phyloP scores from a whole-genome alignment of 2,888 invertebrate species.

The Neoscelio sp. region DNA sequence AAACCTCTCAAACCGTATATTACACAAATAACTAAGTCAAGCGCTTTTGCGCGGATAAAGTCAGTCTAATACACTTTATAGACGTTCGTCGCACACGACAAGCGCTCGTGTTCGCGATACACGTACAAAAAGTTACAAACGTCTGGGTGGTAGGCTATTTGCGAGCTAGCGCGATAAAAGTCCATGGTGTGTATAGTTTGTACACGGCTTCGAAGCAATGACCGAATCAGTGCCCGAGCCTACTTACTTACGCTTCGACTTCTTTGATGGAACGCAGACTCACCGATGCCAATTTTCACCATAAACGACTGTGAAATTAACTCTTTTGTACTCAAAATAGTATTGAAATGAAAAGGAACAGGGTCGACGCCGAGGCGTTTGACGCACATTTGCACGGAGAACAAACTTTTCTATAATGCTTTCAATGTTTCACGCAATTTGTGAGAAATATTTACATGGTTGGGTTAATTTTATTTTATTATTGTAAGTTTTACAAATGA shows the following conservation, averaged over 20 bases:
- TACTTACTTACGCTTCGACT: background rate
- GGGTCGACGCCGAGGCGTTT: constrained; percentile 1
- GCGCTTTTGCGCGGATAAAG: constrained; percentile 43
- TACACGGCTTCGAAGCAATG: constrained; percentile 4
- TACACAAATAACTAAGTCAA: constrained; percentile 67
- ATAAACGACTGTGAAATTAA: constrained; percentile 38
- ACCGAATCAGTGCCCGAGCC: background rate
- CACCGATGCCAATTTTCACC: constrained; percentile 14
- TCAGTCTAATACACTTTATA: constrained; percentile 34
- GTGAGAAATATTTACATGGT: too few species aligned
- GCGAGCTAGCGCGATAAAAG: constrained; percentile 46
- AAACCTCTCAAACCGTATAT: constrained; percentile 62
- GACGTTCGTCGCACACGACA: constrained; percentile 12
- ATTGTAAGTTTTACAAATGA: too few species aligned
- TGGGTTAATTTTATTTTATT: too few species aligned
- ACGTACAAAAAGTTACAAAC: constrained; percentile 10
- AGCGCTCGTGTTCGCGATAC: constrained; percentile 15
- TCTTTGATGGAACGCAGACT: constrained; percentile 14
- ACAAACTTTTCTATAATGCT: too few species aligned
- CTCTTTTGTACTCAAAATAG: constrained; percentile 29
- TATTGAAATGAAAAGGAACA: background rate
- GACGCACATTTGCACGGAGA: too few species aligned
- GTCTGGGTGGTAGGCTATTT: constrained; percentile 29
- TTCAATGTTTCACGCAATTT: too few species aligned
- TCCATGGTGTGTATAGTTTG: constrained; percentile 7